Base-by-base conservation (phyloP, 2,113 vertebrate genomes). In the Seriola aureovittata region DNA sequence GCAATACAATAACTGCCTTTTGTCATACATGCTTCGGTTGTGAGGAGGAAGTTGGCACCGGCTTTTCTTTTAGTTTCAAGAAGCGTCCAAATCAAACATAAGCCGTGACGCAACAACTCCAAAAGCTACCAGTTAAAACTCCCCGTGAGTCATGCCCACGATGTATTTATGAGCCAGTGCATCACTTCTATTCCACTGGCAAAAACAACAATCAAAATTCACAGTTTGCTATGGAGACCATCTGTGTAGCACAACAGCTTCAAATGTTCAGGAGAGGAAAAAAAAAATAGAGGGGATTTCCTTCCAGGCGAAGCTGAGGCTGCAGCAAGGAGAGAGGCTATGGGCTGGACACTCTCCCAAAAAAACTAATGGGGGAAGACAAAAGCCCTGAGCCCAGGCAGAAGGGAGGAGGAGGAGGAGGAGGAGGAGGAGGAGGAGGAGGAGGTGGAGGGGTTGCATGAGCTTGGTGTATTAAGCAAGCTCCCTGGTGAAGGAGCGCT, bases 161-260 rank as follows among this genome's bases (percentile, higher is more conserved):
- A 58, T 74, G 34, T 55, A 60, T 87, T 80, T 67, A 76, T 46
- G 80, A 86, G 64, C 57, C 60, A 11, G 62, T 23, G 80, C 57
- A 79, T 89, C 75, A 29, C 57, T 52, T 75, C 80, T 79, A 78
- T 88, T 91, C 84, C 76, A 63, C 74, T 85, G 84, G 85, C 70
- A 83, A 86, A 75, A 91, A 85, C 78, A 85, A 81, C 32, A 3
- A 62, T 62, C 64, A 65, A 63, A 80, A 71, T 66, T 69, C 73
- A 65, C 59, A 48, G 71, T 87, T 91, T 89, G 86, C 87, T 90
- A 83, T 92, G 85, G 87, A 89, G 84, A 93, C 89, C 86, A 80
- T 91, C 72, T 92, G 89, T 82, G 83, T n/a, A 21, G 63, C 78
- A 83, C 59, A 23, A 82, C 76, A 60, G 52, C 40, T 4, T 40